Conservation (phyloP, 2,797 vertebrate genomes). For the Leuciscus waleckii region DNA sequence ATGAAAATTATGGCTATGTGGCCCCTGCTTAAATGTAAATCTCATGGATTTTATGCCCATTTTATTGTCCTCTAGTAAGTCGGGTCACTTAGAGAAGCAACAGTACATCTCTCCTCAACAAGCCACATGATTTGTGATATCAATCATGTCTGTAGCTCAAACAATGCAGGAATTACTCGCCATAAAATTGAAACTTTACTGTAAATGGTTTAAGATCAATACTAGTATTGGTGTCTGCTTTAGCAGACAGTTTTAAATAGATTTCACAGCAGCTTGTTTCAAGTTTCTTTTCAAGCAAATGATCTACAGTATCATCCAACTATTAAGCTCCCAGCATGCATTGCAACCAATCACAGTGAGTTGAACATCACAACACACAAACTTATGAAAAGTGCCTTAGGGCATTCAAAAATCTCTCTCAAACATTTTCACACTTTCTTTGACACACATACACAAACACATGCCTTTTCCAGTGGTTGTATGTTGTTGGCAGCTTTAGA, state of each 20-base stretch:
- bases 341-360: not conserved
- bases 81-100: not conserved
- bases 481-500: constrained; percentile 22
- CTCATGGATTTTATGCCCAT: not conserved
- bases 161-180: not conserved
- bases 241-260: constrained; percentile 3
- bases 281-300: not conserved
- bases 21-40: not conserved
- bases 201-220: constrained; percentile 11
- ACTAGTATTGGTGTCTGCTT: not conserved
- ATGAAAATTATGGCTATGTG: not conserved
- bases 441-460: constrained; percentile 12
- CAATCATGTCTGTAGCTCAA: not conserved
- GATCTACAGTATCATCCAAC: not conserved
- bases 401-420: not conserved
- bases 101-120: not conserved
- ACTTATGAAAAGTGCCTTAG: not conserved
- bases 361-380: constrained; percentile 21
- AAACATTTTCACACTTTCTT: not conserved
- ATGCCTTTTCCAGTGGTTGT: constrained; percentile 14
- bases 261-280: not conserved
- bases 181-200: not conserved
- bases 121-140: not conserved
- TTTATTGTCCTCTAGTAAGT: not conserved
- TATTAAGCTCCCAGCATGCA: not conserved